phyloP scores from a whole-genome alignment of 1,140 invertebrate genomes.

The Aricia agestis region DNA sequence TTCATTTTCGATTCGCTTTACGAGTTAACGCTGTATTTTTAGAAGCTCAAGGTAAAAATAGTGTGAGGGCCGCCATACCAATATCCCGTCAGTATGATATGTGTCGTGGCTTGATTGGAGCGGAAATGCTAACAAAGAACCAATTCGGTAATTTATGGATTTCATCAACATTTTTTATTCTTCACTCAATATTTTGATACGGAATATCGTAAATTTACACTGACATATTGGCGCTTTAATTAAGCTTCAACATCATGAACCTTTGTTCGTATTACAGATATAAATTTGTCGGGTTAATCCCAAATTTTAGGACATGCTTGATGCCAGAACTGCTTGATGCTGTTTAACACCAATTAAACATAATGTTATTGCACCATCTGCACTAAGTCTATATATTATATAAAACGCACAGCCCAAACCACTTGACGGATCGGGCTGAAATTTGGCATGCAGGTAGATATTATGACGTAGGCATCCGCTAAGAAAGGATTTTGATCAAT shows the following conservation, averaged over 20 bases:
- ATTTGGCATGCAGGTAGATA: no score
- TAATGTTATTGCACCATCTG: no score
- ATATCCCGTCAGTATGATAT: constrained; percentile 41
- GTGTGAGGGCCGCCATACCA: constrained; percentile 19
- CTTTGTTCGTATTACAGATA: no score
- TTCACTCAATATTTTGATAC: constrained; percentile 8
- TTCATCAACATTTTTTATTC: constrained; percentile 21
- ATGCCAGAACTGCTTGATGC: background rate
- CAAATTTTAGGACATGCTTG: background rate
- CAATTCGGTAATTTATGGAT: constrained; percentile 44
- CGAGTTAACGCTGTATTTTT: background rate
- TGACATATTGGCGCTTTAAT: constrained; percentile 1
- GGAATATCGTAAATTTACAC: constrained; percentile 1
- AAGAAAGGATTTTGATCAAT: no score
- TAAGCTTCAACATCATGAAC: background rate
- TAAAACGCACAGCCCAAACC: no score
- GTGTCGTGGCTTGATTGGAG: constrained; percentile 52
- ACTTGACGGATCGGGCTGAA: no score
- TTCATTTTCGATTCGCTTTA: background rate
- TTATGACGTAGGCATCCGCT: no score
- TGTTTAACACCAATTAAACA: no score
- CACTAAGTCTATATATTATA: no score
- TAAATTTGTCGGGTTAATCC: background rate
- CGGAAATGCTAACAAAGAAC: constrained; percentile 52
- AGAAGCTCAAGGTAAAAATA: constrained; percentile 23